These are phyloP conservation scores for Helicolenus hilgendorfi DNA, from an alignment of 2,797 vertebrate genomes.

Conservation along the genomic window DNA sequence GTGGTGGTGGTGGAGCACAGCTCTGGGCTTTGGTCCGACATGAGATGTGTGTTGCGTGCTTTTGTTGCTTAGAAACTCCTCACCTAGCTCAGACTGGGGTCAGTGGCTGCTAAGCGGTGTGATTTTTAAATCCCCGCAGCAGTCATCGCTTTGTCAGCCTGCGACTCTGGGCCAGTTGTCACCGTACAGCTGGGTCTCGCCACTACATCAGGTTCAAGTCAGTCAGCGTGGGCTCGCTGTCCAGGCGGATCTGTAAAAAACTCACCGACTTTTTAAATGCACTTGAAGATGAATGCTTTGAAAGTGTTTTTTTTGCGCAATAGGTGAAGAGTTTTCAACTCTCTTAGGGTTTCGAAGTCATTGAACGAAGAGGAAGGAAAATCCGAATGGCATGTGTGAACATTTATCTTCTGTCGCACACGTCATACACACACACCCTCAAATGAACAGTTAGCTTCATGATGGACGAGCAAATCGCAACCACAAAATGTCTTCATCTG, in stretches of 20 bases:
- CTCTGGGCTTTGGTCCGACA: conserved; percentile 4
- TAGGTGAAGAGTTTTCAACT: neutral
- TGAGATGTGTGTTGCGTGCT: conserved; percentile 30
- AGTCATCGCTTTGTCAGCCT: conserved; percentile 50
- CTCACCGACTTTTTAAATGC: neutral
- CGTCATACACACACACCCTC: neutral
- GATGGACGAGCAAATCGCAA: conserved; percentile 24
- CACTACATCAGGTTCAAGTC: conserved; percentile 61
- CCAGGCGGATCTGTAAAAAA: neutral
- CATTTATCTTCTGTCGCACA: neutral
- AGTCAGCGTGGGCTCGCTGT: neutral
- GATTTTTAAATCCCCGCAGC: conserved; percentile 37
- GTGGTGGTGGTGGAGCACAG: neutral
- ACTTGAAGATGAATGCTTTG: neutral
- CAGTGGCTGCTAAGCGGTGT: conserved; percentile 49
- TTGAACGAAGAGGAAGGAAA: neutral
- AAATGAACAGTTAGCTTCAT: neutral
- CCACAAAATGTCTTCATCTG: neutral
- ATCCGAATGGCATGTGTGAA: neutral
- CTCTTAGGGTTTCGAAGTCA: neutral
- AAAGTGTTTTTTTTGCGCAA: neutral
- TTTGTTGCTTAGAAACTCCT: conserved; percentile 73
- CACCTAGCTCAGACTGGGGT: conserved; percentile 45
- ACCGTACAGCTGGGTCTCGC: conserved; percentile 23
- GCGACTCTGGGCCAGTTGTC: conserved; percentile 49